A percentile compares a stretch with the other conserved stretches of the same genome.
These are phyloP conservation scores for Sebastes kiyomatsui DNA, from an alignment of 2,797 vertebrate genomes.

Conservation along the genomic window DNA sequence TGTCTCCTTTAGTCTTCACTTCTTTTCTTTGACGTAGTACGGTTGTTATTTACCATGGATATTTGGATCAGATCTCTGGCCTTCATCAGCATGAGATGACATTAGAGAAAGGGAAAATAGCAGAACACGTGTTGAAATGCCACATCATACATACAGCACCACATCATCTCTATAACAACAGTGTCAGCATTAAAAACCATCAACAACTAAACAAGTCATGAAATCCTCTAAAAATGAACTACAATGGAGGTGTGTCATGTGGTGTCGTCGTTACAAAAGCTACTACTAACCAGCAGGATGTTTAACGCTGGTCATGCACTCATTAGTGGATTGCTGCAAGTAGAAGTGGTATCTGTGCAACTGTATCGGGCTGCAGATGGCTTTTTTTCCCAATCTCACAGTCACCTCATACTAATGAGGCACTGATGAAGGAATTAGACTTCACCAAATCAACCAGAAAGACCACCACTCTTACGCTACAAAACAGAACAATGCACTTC, in stretches of 20 bases:
- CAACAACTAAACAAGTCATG: constrained; percentile 37
- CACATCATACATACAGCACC: constrained; percentile 35
- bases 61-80: constrained; percentile 84
- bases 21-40: constrained; percentile 62
- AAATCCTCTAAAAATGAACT: constrained; percentile 34
- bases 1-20: constrained; percentile 9
- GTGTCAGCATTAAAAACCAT: constrained; percentile 39
- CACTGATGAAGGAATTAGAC: constrained; percentile 55
- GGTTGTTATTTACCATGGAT: constrained; percentile 85
- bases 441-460: constrained; percentile 51
- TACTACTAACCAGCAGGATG: not conserved
- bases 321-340: constrained; percentile 34
- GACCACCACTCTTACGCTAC: constrained; percentile 25
- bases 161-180: constrained; percentile 53
- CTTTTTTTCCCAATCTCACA: constrained; percentile 67
- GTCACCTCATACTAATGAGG: constrained; percentile 76
- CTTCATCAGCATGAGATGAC: constrained; percentile 84
- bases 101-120: constrained; percentile 80
- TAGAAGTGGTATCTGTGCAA: constrained; percentile 38
- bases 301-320: constrained; percentile 34
- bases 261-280: not conserved
- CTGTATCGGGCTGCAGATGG: constrained; percentile 49
- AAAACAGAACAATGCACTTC: constrained; percentile 9
- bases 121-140: constrained; percentile 76
- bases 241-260: constrained; percentile 32